Evolutionary conservation across 2,113 vertebrate species (phyloP), one percentile per base, ranked within the genome.

Genomic region (Varanus salvator): DNA sequence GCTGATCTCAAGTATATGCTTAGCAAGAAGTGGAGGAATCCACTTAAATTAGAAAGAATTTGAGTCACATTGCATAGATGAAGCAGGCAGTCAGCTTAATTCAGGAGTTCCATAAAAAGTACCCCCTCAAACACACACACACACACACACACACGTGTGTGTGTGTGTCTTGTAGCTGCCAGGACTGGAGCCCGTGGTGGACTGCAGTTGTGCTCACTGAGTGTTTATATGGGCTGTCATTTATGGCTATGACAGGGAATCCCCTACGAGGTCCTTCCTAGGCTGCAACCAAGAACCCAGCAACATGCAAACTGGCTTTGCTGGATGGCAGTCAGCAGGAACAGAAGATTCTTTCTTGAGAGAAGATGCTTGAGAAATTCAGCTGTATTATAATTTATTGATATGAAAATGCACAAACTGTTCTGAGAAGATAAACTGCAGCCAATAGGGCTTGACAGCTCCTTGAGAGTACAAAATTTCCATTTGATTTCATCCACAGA

Each of bases 401-500:
- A 93, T 93, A 89, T 84, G 69, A 21, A 0, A 85, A 83, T 15
- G 0, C 71, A 9, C 52, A 71, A 85, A 85, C 88, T 87, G 50
- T 89, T 92, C 78, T 77, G 54, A 66, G 88, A 50, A 87, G 38
- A 89, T 25, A 87, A 93, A 80, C 83, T 89, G 2, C 92, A 57
- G 87, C 0, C 83, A 34, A 85, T 92, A 72, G 85, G 92, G 83
- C 78, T 93, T 1, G 1, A 31, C 92, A 80, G 87, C 71, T 0
- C 34, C 80, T 74, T 2, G 78, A 38, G 1, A 38, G 44, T 34
- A 60, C 54, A 92, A 80, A 93, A 95, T 94, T 89, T 68, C 89
- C 14, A 23, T 76, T 85, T 94, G 64, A 94, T 92, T 88, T 85
- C 91, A 72, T 80, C 89, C 87, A 90, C 89, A 91, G 87, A 91